Evolutionary conservation across 2,797 vertebrate species (phyloP).

Genomic region (Falco biarmicus): DNA sequence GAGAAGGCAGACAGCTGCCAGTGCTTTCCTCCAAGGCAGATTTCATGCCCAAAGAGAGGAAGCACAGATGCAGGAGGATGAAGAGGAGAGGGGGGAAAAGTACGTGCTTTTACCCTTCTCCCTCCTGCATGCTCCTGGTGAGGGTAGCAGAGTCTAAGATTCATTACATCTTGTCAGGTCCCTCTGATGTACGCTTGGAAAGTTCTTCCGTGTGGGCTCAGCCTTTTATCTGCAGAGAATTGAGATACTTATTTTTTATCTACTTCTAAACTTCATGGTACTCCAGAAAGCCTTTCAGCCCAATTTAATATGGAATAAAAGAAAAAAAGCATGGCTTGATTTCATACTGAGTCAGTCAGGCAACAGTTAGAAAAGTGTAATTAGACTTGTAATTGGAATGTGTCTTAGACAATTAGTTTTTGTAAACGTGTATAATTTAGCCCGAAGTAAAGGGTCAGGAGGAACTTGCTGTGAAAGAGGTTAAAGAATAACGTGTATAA

Average conservation of each 20-base stretch:
- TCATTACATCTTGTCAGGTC: background rate
- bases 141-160: background rate
- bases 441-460: background rate
- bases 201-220: background rate
- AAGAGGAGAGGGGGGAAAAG: background rate
- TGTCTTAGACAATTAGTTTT: conserved; percentile 17
- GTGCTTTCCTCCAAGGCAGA: background rate
- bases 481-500: background rate
- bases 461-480: background rate
- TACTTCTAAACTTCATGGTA: background rate
- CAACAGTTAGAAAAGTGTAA: background rate
- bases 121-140: background rate
- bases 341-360: background rate
- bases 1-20: background rate
- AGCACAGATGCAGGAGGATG: background rate
- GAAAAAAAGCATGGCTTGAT: background rate
- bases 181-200: background rate
- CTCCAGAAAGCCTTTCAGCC: background rate
- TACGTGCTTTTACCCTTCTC: background rate
- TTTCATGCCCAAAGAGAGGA: background rate
- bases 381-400: conserved; percentile 39
- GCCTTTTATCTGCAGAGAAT: background rate
- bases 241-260: background rate
- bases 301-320: background rate
- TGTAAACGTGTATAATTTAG: background rate